Evolutionary conservation across 2,113 vertebrate genomes (phyloP).

Genomic region (Paramormyrops kingsleyae): DNA sequence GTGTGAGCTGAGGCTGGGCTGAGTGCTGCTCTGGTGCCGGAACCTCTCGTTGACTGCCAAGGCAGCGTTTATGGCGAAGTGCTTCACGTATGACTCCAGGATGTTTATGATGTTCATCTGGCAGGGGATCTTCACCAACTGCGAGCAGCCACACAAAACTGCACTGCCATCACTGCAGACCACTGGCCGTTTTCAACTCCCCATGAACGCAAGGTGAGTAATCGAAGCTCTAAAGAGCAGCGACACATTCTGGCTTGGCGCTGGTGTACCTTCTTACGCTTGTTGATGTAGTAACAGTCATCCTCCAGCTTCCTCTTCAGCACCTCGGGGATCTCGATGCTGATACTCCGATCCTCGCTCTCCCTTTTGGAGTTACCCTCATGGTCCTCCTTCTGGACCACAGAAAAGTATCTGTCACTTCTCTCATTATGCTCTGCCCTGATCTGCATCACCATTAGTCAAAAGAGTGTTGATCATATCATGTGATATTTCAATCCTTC

Average conservation of each 20-base stretch:
- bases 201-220: not conserved
- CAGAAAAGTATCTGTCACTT: not conserved
- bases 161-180: not conserved
- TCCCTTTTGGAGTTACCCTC: constrained; percentile 74
- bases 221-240: not conserved
- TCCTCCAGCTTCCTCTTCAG: constrained; percentile 97
- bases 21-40: constrained; percentile 75
- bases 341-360: constrained; percentile 84
- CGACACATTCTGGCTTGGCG: not conserved
- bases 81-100: constrained; percentile 94
- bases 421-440: not conserved
- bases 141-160: constrained; percentile 28
- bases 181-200: not conserved
- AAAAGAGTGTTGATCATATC: not conserved
- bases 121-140: constrained; percentile 96
- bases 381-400: constrained; percentile 72
- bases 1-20: constrained; percentile 73
- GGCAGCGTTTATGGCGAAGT: constrained; percentile 95
- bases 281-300: constrained; percentile 96
- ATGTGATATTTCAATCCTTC: not conserved
- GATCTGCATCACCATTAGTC: not conserved
- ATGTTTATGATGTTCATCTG: constrained; percentile 96
- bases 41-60: constrained; percentile 90
- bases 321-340: constrained; percentile 87
- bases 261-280: constrained; percentile 81